Conservation (phyloP, 2,797 vertebrate genomes). For the Hafferia zeledoni region DNA sequence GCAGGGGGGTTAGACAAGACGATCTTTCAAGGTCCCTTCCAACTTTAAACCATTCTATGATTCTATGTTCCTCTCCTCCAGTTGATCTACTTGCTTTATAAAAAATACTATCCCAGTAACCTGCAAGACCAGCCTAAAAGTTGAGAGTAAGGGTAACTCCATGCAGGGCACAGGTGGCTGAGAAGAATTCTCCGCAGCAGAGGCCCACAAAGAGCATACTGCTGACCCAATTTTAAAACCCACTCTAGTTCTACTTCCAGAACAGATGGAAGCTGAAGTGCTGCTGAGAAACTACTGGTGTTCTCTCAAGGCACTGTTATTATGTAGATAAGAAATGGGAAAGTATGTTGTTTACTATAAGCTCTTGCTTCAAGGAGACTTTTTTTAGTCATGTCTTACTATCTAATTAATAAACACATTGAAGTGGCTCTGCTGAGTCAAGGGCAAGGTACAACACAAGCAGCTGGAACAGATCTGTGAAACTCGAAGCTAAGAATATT, state of each 20-base stretch:
- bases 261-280: background rate
- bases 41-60: background rate
- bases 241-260: background rate
- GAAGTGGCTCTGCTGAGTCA: background rate
- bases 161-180: background rate
- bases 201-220: background rate
- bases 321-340: background rate
- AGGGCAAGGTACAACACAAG: background rate
- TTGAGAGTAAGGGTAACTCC: background rate
- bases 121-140: background rate
- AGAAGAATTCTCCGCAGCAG: background rate
- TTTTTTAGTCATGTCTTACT: background rate
- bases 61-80: background rate
- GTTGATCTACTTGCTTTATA: background rate
- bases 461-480: background rate
- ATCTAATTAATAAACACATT: background rate
- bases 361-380: background rate
- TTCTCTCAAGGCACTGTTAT: background rate
- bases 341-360: slow-evolving; percentile 23
- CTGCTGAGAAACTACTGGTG: background rate
- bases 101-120: background rate
- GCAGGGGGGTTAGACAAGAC: background rate
- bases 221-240: background rate
- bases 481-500: background rate
- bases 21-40: background rate